Conservation (phyloP, 2,113 vertebrate genomes). For the Bufo gargarizans region DNA sequence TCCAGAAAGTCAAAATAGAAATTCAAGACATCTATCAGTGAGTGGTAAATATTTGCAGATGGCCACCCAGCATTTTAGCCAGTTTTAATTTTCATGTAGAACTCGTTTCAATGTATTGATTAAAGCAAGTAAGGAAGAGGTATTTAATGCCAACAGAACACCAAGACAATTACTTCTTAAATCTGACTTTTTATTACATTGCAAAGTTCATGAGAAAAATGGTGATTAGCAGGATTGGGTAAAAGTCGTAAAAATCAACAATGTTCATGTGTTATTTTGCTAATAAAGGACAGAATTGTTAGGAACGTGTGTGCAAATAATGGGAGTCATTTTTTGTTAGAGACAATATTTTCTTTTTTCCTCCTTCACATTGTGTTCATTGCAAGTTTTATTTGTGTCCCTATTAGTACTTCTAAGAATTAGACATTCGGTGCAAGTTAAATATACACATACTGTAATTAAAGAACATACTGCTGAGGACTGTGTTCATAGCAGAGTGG, state of each 20-base stretch:
- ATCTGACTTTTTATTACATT: background rate
- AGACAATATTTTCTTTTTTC: background rate
- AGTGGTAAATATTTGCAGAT: slow-evolving; percentile 42
- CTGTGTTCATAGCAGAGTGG: too few species aligned
- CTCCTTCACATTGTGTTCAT: background rate
- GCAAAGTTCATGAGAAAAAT: slow-evolving; percentile 9
- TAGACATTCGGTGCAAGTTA: too few species aligned
- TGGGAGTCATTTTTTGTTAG: background rate
- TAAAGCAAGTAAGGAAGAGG: background rate
- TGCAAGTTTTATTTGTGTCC: background rate
- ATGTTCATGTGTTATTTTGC: background rate
- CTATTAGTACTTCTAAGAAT: background rate
- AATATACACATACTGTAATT: too few species aligned
- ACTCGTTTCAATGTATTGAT: background rate
- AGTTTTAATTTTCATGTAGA: background rate
- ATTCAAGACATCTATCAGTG: background rate
- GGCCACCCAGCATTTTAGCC: background rate
- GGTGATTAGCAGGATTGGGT: background rate
- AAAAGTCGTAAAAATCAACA: background rate
- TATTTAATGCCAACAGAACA: background rate
- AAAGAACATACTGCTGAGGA: too few species aligned
- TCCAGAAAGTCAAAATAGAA: background rate
- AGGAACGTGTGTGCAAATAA: background rate
- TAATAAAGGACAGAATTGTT: background rate
- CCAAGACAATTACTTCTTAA: background rate